Conservation (phyloP, 2,888 invertebrate species). For the Mythimna vitellina region DNA sequence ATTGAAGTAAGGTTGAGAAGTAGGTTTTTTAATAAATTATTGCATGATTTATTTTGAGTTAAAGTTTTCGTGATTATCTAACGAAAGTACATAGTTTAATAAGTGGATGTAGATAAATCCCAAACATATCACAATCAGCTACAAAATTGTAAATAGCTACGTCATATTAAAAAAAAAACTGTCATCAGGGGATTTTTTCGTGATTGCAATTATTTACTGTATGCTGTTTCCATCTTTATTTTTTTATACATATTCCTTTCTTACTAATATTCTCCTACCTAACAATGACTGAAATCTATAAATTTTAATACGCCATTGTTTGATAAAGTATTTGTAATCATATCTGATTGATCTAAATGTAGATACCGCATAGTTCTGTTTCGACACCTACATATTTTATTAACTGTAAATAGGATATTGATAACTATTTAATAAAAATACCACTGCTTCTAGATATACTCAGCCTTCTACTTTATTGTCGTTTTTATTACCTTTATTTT, state of each 20-base stretch:
- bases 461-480: not conserved
- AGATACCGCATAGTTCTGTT: slow-evolving; percentile 22
- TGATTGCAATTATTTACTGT: too few species aligned
- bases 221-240: too few species aligned
- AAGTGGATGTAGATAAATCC: not conserved
- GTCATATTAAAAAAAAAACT: not conserved
- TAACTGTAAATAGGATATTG: slow-evolving; percentile 12
- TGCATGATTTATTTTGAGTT: not conserved
- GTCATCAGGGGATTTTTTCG: not conserved
- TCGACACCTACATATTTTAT: slow-evolving; percentile 12
- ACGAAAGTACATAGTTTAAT: not conserved
- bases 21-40: too few species aligned
- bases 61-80: not conserved
- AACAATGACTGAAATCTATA: slow-evolving; percentile 1
- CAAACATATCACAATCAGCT: not conserved
- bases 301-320: slow-evolving; percentile 26
- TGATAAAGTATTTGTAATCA: slow-evolving; percentile 35
- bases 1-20: too few species aligned
- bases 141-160: not conserved
- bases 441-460: not conserved
- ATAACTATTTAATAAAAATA: not conserved
- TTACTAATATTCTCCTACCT: not conserved
- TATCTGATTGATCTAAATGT: slow-evolving; percentile 33
- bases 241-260: not conserved
- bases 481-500: too few species aligned